Conservation (phyloP, 2,888 invertebrate species). For the Antitype chi region DNA sequence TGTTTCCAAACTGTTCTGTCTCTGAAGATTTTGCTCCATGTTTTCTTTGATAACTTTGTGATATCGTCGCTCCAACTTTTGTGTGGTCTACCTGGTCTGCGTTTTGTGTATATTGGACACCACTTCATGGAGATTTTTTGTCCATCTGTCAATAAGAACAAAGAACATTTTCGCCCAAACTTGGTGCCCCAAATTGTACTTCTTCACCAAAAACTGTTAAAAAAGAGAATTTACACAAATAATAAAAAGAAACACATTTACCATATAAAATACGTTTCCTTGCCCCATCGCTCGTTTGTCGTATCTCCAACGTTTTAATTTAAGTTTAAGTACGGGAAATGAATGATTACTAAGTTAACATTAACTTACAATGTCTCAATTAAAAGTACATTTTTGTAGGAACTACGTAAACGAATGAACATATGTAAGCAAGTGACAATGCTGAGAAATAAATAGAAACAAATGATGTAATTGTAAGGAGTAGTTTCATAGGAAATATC, state of each 20-base stretch:
- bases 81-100: too few relatives aligned
- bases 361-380: conserved; percentile 55
- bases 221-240: conserved; percentile 20
- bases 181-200: background rate
- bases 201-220: background rate
- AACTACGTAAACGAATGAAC: conserved; percentile 8
- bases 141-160: too few relatives aligned
- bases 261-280: conserved; percentile 55
- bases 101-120: too few relatives aligned
- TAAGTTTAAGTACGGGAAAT: conserved; percentile 63
- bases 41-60: too few relatives aligned
- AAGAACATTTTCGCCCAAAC: background rate
- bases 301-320: conserved; percentile 53
- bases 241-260: conserved; percentile 20
- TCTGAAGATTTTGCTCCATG: too few relatives aligned
- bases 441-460: conserved; percentile 6
- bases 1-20: too few relatives aligned
- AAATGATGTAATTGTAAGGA: background rate
- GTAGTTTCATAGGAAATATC: too few relatives aligned
- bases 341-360: conserved; percentile 58
- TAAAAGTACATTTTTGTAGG: conserved; percentile 29
- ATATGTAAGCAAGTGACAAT: conserved; percentile 16
- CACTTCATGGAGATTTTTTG: too few relatives aligned
- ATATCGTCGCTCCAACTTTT: too few relatives aligned
- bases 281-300: conserved; percentile 41